phyloP scores from a whole-genome alignment of 2,888 invertebrate species.

The Zygaena filipendulae region DNA sequence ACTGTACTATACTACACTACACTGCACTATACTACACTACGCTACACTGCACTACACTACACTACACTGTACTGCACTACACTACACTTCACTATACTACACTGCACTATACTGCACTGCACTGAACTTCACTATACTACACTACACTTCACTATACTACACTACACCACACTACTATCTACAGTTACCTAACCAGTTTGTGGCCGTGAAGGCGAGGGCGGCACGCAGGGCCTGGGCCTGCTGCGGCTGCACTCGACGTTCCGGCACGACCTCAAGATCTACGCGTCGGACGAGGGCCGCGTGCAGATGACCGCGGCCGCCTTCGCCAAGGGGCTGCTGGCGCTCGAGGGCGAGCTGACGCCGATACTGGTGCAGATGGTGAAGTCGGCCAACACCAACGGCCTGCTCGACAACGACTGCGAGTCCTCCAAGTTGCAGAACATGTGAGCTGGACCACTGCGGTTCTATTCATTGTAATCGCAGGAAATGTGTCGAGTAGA shows the following conservation, averaged over 20 bases:
- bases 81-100: too few relatives aligned
- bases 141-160: too few relatives aligned
- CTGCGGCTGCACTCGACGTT: slow-evolving; percentile 96
- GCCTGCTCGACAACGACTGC: slow-evolving; percentile 96
- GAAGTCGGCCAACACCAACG: slow-evolving; percentile 99
- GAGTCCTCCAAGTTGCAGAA: slow-evolving; percentile 96
- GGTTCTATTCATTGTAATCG: not conserved
- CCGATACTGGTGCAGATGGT: slow-evolving; percentile 99
- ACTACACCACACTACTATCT: too few relatives aligned
- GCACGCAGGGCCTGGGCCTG: slow-evolving; percentile 95
- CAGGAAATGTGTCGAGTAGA: too few relatives aligned
- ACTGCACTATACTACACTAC: too few relatives aligned
- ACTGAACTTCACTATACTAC: too few relatives aligned
- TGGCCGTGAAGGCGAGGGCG: slow-evolving; percentile 81
- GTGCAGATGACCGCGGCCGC: slow-evolving; percentile 99
- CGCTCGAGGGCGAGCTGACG: slow-evolving; percentile 97
- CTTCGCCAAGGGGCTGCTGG: slow-evolving; percentile 97
- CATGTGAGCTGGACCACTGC: slow-evolving; percentile 87
- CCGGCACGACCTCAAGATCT: slow-evolving; percentile 98
- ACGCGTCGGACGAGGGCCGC: slow-evolving; percentile 98
- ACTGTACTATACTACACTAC: too few relatives aligned
- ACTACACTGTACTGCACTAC: too few relatives aligned
- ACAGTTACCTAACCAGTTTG: too few relatives aligned
- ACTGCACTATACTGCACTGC: too few relatives aligned
- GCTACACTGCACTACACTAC: too few relatives aligned